Evolutionary conservation across 2,113 vertebrate species (phyloP), one percentile per base, ranked within the genome.

Genomic region (Sinocyclocheilus anshuiensis): DNA sequence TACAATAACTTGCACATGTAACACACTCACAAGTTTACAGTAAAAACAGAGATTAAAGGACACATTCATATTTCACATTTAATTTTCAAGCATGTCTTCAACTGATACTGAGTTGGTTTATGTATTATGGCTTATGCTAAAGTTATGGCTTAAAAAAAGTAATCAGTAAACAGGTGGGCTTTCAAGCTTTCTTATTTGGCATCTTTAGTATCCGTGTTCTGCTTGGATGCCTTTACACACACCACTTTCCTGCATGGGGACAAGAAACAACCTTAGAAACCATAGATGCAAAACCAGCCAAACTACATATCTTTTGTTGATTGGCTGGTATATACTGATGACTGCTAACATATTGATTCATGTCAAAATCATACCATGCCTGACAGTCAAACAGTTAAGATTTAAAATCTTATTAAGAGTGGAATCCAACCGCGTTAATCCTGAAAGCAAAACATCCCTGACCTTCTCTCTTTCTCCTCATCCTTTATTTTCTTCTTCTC

Each of bases 401-500:
- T 71, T 67, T 33, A 33, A 69, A 33, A 33, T 71, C 16, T 33
- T 18, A n/a, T 74, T n/a, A 74, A 74, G 20, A n/a, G 39, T 45
- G 39, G 12, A n/a, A 74, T 11, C 39, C 20, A 7, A 22, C 9
- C 36, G 22, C n/a, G 71, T n/a, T 45, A 75, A 75, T 15, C n/a
- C 11, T 0, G 71, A 71, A 6, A 71, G 12, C 29, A 33, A 71
- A 18, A 71, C 2, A 12, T 15, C 42, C 8, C 85, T 74, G 7
- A 89, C 89, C 85, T 84, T 80, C 63, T 78, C 61, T 5, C 84
- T 1, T 92, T 86, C 1, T 91, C n/a, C 0, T 87, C 85, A 69
- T n/a, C 39, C 1, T 91, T 92, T 63, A 76, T 92, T 86, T 85
- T 94, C 84, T 33, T 92, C 77, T 89, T 80, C 91, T 96, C 95